Evolutionary conservation across 2,888 invertebrate species (phyloP).

Genomic region (Lycaena phlaeas): DNA sequence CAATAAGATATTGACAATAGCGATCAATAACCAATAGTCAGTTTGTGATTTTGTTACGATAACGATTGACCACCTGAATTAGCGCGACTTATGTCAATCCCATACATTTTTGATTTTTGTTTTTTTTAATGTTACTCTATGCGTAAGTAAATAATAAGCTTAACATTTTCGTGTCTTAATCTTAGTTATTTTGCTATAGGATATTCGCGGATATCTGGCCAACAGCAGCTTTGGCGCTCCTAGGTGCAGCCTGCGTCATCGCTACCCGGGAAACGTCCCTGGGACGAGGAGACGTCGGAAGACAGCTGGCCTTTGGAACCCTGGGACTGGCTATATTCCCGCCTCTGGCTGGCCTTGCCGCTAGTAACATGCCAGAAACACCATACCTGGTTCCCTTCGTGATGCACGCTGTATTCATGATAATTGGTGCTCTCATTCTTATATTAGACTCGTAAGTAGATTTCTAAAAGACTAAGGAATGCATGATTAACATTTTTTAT

Average conservation of each 20-base stretch:
- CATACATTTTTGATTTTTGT: too few relatives aligned
- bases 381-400: slow-evolving; percentile 72
- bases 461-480: too few relatives aligned
- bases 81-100: too few relatives aligned
- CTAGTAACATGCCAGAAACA: slow-evolving; percentile 43
- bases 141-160: too few relatives aligned
- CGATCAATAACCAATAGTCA: too few relatives aligned
- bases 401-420: slow-evolving; percentile 70
- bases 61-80: too few relatives aligned
- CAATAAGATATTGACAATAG: too few relatives aligned
- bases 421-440: slow-evolving; percentile 73
- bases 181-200: slow-evolving; percentile 38
- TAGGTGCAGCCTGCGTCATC: slow-evolving; percentile 85
- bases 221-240: slow-evolving; percentile 78
- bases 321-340: slow-evolving; percentile 82
- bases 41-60: too few relatives aligned
- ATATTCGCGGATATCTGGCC: slow-evolving; percentile 84
- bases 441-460: slow-evolving; percentile 66
- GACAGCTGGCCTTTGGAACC: slow-evolving; percentile 83
- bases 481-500: too few relatives aligned
- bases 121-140: too few relatives aligned
- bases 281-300: slow-evolving; percentile 84
- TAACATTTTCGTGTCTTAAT: too few relatives aligned
- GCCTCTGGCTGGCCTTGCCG: slow-evolving; percentile 68
- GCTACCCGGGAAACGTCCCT: slow-evolving; percentile 86